These are phyloP conservation scores for Esperia sulphurella DNA, from an alignment of 2,888 invertebrate genomes.

Conservation along the genomic window DNA sequence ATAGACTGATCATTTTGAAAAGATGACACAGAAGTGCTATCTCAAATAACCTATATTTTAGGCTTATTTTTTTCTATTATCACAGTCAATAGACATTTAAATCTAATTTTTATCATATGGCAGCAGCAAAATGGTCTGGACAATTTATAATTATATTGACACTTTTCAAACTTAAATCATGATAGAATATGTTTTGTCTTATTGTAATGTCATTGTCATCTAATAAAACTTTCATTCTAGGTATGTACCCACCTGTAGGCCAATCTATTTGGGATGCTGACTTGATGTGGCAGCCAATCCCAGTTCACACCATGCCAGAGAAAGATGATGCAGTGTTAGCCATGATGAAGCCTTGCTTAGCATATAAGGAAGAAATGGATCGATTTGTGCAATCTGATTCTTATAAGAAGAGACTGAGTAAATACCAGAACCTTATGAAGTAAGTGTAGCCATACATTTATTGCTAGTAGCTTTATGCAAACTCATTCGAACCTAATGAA, in stretches of 20 bases:
- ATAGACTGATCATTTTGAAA: too few species aligned
- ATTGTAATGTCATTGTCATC: background rate
- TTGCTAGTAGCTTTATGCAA: too few species aligned
- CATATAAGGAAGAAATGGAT: conserved; percentile 78
- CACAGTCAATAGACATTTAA: too few species aligned
- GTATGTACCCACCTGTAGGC: conserved; percentile 83
- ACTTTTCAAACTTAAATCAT: too few species aligned
- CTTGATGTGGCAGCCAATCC: conserved; percentile 88
- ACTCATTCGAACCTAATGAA: too few species aligned
- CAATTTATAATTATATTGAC: too few species aligned
- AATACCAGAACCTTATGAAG: conserved; percentile 81
- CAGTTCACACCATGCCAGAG: conserved; percentile 84
- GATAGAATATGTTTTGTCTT: too few species aligned
- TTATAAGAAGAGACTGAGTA: conserved; percentile 75
- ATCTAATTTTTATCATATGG: too few species aligned
- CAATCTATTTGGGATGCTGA: conserved; percentile 80
- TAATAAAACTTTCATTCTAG: conserved; percentile 38
- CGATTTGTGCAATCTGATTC: conserved; percentile 69
- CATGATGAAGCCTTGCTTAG: conserved; percentile 82
- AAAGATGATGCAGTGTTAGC: conserved; percentile 79
- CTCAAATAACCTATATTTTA: too few species aligned
- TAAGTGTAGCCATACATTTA: conserved; percentile 46
- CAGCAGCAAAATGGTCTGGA: too few species aligned
- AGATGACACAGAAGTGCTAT: too few species aligned
- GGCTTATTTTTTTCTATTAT: too few species aligned